phyloP scores from a whole-genome alignment of 2,797 vertebrate genomes.

The Petrocephalus schoutedeni region DNA sequence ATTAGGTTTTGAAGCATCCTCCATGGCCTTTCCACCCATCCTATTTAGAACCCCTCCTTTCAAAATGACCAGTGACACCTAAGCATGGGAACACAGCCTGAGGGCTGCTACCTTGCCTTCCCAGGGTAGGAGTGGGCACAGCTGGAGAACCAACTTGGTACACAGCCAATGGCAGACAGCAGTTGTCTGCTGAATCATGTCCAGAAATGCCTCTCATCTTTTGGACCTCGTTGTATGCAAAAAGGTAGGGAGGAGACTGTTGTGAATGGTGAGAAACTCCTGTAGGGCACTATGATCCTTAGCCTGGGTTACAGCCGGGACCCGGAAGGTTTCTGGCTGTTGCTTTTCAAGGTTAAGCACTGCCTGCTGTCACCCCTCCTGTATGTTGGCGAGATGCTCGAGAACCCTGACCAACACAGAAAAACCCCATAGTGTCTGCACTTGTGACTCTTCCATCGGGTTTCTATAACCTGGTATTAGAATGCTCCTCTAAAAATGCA shows the following conservation, averaged over 20 bases:
- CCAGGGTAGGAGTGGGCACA: background rate
- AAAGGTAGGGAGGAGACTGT: background rate
- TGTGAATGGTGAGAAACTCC: constrained; percentile 9
- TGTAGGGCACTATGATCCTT: constrained; percentile 13
- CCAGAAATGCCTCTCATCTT: constrained; percentile 1
- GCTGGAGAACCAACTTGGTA: background rate
- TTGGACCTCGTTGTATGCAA: constrained; percentile 4
- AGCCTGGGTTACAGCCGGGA: constrained; percentile 10
- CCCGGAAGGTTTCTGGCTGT: constrained; percentile 8
- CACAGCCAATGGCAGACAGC: constrained; percentile 2
- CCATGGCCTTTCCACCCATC: background rate
- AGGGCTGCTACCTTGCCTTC: background rate
- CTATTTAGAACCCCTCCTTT: background rate
- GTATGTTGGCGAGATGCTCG: constrained; percentile 5
- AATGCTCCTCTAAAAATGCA: background rate
- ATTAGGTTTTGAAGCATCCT: background rate
- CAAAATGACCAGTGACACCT: background rate
- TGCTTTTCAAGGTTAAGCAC: constrained; percentile 12
- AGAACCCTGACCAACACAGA: constrained; percentile 6
- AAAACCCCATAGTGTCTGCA: constrained; percentile 10
- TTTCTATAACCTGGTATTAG: background rate
- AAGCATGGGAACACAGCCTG: background rate
- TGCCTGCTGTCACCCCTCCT: constrained; percentile 8
- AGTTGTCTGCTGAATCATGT: constrained; percentile 15
- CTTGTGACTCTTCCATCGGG: background rate